Evolutionary conservation across 2,113 vertebrate genomes (phyloP), one percentile per base, ranked within the genome.

Genomic region (Sialia sialis): DNA sequence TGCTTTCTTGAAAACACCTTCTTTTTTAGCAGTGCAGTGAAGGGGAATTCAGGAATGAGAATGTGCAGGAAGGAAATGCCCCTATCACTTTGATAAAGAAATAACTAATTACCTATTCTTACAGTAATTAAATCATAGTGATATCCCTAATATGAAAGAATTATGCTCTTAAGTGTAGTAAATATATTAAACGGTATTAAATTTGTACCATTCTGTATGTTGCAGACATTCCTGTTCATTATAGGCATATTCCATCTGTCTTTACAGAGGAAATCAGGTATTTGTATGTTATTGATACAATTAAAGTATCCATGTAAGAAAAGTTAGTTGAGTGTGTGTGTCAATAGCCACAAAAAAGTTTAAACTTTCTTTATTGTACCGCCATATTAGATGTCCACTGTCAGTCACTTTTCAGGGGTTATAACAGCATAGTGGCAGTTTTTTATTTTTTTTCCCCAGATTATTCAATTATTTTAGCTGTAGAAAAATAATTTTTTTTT

Each of bases 301-400:
- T 68, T 75, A 60, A 75, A 84, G 60, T 44, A 64, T n/a, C 6
- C 0, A 0, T 82, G 11, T 52, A 32, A 39, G 56, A 67, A 70
- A 63, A 55, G 26, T 27, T 58, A 15, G n/a, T 29, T 29, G 8
- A 29, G 3, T 30, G 7, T 41, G 5, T 29, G 6, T 32, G 17
- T 72, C 36, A 69, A 20, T 29, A 77, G 66, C 4, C 4, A 34
- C 51, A 67, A 52, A 56, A 10, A 16, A 66, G 4, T 52, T 46
- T 46, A 44, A 58, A 1, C 1, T 62, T 87, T 82, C 29, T 81
- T 13, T 55, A 1, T 41, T 44, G 4, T 39, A 23, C 13, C 67
- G 23, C 4, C 1, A 4, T 22, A 20, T 16, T 58, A 74, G 17
- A 22, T 18, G 4, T 23, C 11, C 6, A 27, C 1, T 34, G 9